Percentiles rank a stretch among this genome's conserved stretches.
Conservation (phyloP, 2,113 vertebrate species). For the Aphyosemion australe region DNA sequence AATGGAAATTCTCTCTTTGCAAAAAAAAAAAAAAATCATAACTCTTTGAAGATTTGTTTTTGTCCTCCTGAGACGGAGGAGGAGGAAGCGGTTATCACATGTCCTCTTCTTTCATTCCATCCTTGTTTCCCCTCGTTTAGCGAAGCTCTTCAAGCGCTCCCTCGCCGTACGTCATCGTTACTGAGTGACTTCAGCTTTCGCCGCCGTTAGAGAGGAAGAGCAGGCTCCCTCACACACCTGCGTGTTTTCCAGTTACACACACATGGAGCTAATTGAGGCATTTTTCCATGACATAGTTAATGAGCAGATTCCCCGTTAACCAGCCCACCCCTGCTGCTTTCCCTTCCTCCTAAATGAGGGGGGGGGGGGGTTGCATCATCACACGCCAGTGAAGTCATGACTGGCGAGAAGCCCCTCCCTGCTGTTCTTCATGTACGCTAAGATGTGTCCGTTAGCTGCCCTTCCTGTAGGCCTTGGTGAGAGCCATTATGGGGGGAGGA, state of each 20-base stretch:
- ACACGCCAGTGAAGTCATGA: slow-evolving; percentile 70
- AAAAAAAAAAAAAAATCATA: slow-evolving; percentile 36
- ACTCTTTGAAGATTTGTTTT: slow-evolving; percentile 73
- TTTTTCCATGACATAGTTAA: slow-evolving; percentile 84
- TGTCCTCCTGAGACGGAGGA: slow-evolving; percentile 62
- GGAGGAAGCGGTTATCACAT: slow-evolving; percentile 74
- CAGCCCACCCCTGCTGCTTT: slow-evolving; percentile 72
- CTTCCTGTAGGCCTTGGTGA: slow-evolving; percentile 48
- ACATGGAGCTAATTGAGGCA: slow-evolving; percentile 66
- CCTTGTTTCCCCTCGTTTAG: slow-evolving; percentile 2
- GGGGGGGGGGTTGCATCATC: slow-evolving; percentile 64
- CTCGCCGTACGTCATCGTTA: slow-evolving; percentile 44
- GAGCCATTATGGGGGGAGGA: slow-evolving; percentile 33
- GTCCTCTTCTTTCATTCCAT: slow-evolving; percentile 56
- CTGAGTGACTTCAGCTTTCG: slow-evolving; percentile 61
- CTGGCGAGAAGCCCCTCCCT: slow-evolving; percentile 62
- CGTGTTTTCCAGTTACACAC: slow-evolving; percentile 65
- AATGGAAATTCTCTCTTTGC: slow-evolving; percentile 79
- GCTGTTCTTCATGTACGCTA: slow-evolving; percentile 17
- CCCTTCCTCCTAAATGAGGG: slow-evolving; percentile 71
- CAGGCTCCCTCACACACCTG: slow-evolving; percentile 65
- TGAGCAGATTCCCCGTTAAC: slow-evolving; percentile 64
- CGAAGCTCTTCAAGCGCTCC: neutral
- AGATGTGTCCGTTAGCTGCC: slow-evolving; percentile 31
- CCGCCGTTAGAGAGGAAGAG: slow-evolving; percentile 26